These are phyloP conservation scores for Xestia sexstrigata DNA, from an alignment of 2,888 invertebrate genomes.

Conservation along the genomic window DNA sequence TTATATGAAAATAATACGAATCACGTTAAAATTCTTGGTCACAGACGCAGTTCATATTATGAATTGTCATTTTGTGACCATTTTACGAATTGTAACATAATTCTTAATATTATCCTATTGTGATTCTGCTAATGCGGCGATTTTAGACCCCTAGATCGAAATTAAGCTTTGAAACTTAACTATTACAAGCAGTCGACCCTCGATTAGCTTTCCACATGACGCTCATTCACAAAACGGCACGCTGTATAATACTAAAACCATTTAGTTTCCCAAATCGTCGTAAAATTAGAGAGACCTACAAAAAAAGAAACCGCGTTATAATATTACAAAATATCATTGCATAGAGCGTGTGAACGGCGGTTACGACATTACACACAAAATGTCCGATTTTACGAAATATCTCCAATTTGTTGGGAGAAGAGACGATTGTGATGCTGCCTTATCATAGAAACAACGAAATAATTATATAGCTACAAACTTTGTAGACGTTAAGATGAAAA, in stretches of 20 bases:
- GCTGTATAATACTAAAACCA: conserved; percentile 25
- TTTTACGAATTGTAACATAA: too few species aligned
- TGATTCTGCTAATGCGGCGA: too few species aligned
- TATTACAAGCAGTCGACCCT: neutral
- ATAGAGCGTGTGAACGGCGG: conserved; percentile 76
- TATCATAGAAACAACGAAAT: conserved; percentile 14
- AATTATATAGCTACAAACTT: neutral
- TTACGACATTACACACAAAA: conserved; percentile 73
- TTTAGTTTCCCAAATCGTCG: conserved; percentile 50
- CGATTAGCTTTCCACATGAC: neutral
- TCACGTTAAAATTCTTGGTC: too few species aligned
- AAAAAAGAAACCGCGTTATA: conserved; percentile 59
- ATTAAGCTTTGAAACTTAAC: too few species aligned
- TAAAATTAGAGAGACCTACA: conserved; percentile 58
- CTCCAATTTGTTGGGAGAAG: conserved; percentile 64
- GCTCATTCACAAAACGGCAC: neutral
- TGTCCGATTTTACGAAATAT: conserved; percentile 81
- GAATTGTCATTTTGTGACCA: too few species aligned
- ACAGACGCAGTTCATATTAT: too few species aligned
- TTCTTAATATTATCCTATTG: too few species aligned
- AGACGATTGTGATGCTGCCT: conserved; percentile 34
- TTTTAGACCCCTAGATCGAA: neutral
- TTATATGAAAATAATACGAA: too few species aligned
- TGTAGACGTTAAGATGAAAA: too few species aligned
- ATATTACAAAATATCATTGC: conserved; percentile 77